phyloP scores from a whole-genome alignment of 30 jellyfish, hydroid and myxozoan genomes.

The Sanderia malayensis region DNA sequence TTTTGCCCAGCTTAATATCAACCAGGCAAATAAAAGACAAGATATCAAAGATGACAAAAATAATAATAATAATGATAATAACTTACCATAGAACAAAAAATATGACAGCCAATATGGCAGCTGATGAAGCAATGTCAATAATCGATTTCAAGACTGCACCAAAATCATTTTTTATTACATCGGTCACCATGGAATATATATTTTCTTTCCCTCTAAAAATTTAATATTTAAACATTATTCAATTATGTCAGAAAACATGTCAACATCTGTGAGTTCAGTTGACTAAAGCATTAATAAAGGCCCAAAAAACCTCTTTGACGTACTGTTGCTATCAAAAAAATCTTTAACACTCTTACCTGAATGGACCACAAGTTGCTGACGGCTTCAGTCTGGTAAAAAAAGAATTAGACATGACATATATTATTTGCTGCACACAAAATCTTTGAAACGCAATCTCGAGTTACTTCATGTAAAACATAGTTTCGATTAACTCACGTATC shows the following conservation, averaged over 20 bases:
- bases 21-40: too few relatives aligned
- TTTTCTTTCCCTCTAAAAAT: conserved; percentile 59
- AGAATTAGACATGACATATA: not conserved
- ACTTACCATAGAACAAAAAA: conserved; percentile 74
- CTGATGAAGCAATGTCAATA: conserved; percentile 58
- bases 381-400: conserved; percentile 78
- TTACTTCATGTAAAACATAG: too few relatives aligned
- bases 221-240: not conserved
- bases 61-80: too few relatives aligned
- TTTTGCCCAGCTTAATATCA: too few relatives aligned
- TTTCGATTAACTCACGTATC: conserved; percentile 70
- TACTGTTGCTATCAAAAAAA: too few relatives aligned
- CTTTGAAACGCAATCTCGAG: not conserved
- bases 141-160: conserved; percentile 24
- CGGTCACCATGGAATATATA: conserved; percentile 57
- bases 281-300: too few relatives aligned
- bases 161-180: conserved; percentile 47
- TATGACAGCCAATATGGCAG: conserved; percentile 60
- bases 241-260: not conserved
- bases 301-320: too few relatives aligned
- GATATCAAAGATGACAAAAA: not conserved
- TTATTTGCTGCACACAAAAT: not conserved
- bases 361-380: conserved; percentile 89
- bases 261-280: not conserved
- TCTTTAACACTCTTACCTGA: conserved; percentile 47